phyloP scores from a whole-genome alignment of 2,797 vertebrate species.

The Streptopelia turtur region DNA sequence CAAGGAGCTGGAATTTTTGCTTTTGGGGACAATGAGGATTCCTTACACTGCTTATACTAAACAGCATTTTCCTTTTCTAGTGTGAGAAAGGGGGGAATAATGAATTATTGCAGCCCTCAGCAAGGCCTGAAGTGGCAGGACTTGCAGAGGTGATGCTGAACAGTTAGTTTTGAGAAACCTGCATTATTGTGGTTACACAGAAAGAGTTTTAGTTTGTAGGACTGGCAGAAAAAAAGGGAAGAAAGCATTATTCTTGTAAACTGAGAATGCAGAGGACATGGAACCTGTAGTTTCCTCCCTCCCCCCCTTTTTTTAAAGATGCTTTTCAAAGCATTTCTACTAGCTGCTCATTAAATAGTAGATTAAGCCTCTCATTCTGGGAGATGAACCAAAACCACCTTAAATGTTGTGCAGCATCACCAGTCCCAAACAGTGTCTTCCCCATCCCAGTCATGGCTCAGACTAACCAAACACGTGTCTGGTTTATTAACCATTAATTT shows the following conservation, averaged over 20 bases:
- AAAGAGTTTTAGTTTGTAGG: not conserved
- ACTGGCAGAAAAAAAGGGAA: not conserved
- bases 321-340: not conserved
- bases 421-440: not conserved
- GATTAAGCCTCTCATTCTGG: not conserved
- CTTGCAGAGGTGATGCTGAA: not conserved
- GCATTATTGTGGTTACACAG: not conserved
- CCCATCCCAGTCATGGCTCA: not conserved
- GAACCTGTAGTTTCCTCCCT: not conserved
- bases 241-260: not conserved
- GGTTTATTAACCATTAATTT: not conserved
- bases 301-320: rapidly evolving
- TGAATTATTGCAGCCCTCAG: not conserved
- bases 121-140: not conserved
- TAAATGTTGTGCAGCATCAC: not conserved
- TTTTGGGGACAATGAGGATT: not conserved
- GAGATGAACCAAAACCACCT: not conserved
- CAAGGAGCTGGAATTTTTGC: not conserved
- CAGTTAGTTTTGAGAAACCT: slow-evolving; percentile 5
- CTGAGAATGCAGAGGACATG: not conserved
- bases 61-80: not conserved
- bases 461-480: not conserved
- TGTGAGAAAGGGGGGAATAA: not conserved
- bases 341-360: not conserved
- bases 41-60: not conserved